phyloP scores from a whole-genome alignment of 1,140 invertebrate species.

The Dendroctonus valens region DNA sequence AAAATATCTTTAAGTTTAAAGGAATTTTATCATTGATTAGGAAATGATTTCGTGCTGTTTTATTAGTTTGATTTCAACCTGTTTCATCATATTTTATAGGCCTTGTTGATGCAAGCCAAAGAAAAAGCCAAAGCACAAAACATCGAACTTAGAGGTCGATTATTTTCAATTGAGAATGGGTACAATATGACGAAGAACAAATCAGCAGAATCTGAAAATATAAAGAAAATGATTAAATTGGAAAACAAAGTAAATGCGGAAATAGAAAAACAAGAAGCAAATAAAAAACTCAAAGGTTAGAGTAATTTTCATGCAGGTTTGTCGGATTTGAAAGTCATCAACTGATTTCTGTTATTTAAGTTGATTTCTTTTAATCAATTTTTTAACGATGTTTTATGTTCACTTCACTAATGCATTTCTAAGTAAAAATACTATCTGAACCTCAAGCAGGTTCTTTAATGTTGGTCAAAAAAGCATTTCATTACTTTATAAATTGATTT shows the following conservation, averaged over 20 bases:
- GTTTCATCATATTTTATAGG: slow-evolving; percentile 20
- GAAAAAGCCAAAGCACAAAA: slow-evolving; percentile 45
- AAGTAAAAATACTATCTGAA: too few relatives aligned
- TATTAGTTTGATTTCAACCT: neutral
- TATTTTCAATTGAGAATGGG: slow-evolving; percentile 41
- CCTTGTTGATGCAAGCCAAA: slow-evolving; percentile 43
- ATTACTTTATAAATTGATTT: too few relatives aligned
- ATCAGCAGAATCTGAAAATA: slow-evolving; percentile 46
- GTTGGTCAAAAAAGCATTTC: too few relatives aligned
- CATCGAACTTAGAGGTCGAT: slow-evolving; percentile 44
- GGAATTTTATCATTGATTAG: neutral
- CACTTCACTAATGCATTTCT: too few relatives aligned
- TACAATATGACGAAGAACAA: slow-evolving; percentile 38
- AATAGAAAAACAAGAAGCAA: slow-evolving; percentile 41
- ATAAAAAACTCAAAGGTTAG: slow-evolving; percentile 31
- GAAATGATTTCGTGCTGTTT: too few relatives aligned
- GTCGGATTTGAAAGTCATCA: too few relatives aligned
- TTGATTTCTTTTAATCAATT: too few relatives aligned
- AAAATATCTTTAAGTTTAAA: neutral
- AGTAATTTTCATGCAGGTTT: neutral
- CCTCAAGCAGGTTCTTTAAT: too few relatives aligned
- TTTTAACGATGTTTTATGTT: too few relatives aligned
- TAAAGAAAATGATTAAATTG: slow-evolving; percentile 46
- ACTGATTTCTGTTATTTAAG: too few relatives aligned
- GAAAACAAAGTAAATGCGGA: slow-evolving; percentile 45